A percentile compares a stretch with the other conserved stretches of the same genome.
phyloP scores from a whole-genome alignment of 2,888 invertebrate genomes.

The Tetramorium bicarinatum region DNA sequence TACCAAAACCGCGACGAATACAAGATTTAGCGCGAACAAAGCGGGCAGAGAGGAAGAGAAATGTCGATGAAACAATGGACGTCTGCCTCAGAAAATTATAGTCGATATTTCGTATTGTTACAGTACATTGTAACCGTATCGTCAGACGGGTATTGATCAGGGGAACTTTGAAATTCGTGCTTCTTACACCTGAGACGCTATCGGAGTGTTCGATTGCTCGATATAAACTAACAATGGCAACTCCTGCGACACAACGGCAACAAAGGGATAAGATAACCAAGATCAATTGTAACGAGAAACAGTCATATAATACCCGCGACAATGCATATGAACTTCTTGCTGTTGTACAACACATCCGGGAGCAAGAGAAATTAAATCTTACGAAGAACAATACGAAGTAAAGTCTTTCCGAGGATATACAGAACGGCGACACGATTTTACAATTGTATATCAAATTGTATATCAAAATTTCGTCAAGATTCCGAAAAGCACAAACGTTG shows the following conservation, averaged over 20 bases:
- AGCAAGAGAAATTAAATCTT: constrained; percentile 6
- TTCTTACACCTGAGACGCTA: constrained; percentile 27
- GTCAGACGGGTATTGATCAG: constrained; percentile 25
- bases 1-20: not conserved
- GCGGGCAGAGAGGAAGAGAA: not conserved
- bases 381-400: not conserved
- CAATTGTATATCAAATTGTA: not conserved
- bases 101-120: constrained; percentile 36
- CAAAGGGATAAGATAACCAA: constrained; percentile 5
- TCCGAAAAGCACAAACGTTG: not conserved
- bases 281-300: constrained; percentile 35
- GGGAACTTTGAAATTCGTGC: constrained; percentile 16
- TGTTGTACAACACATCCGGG: not conserved
- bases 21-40: constrained; percentile 8
- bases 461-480: not conserved
- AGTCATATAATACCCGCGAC: constrained; percentile 18
- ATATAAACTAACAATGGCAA: constrained; percentile 33
- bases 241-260: not conserved
- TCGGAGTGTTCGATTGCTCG: constrained; percentile 15
- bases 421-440: not conserved
- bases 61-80: constrained; percentile 32
- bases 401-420: not conserved
- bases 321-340: not conserved
- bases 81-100: constrained; percentile 41
- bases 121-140: constrained; percentile 22